Percentiles rank a stretch among this genome's conserved stretches.
Evolutionary conservation across 2,113 vertebrate genomes (phyloP).

Genomic region (Solenodon paradoxus): DNA sequence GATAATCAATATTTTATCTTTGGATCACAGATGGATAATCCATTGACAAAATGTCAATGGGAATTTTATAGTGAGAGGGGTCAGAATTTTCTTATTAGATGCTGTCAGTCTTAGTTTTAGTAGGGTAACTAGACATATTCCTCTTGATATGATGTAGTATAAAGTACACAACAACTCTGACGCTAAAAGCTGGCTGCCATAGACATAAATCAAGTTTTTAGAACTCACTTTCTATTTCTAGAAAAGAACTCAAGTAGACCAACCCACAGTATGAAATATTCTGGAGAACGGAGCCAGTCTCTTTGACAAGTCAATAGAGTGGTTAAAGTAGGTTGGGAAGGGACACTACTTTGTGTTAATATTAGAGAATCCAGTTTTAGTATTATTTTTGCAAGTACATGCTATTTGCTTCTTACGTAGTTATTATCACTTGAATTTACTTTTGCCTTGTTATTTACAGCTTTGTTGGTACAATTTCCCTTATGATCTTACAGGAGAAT

Average conservation of each 20-base stretch:
- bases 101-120: background rate
- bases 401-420: background rate
- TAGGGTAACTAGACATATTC: background rate
- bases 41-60: background rate
- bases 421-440: background rate
- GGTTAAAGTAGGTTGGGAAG: background rate
- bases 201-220: background rate
- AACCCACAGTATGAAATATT: background rate
- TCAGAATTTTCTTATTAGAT: background rate
- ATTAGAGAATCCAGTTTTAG: background rate
- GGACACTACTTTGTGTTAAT: background rate
- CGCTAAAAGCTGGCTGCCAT: background rate
- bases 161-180: background rate
- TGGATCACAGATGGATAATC: background rate
- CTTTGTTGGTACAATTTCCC: background rate
- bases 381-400: background rate
- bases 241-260: background rate
- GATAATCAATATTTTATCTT: background rate
- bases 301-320: background rate
- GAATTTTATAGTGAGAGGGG: background rate
- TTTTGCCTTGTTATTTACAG: background rate
- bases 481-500: background rate
- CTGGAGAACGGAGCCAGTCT: background rate
- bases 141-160: background rate
- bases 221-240: background rate